These are phyloP conservation scores for Oligia fasciuncula DNA, from an alignment of 2,888 invertebrate genomes.

Conservation along the genomic window DNA sequence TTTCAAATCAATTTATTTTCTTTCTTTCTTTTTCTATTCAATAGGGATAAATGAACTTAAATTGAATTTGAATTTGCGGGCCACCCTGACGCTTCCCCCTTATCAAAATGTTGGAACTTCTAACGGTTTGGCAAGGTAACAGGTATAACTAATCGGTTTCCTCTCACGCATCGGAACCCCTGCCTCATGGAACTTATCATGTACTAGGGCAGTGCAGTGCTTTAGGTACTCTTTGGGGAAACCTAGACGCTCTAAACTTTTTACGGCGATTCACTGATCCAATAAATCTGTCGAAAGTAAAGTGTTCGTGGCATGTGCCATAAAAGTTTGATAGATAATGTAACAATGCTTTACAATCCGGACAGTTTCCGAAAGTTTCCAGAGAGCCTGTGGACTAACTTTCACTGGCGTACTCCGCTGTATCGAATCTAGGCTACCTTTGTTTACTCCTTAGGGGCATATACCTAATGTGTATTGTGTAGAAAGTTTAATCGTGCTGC, in stretches of 20 bases:
- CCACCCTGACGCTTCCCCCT: background rate
- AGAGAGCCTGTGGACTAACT: slow-evolving; percentile 23
- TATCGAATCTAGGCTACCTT: slow-evolving; percentile 20
- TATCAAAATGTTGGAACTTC: background rate
- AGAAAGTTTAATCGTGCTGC: background rate
- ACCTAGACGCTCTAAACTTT: slow-evolving; percentile 2
- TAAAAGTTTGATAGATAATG: slow-evolving; percentile 11
- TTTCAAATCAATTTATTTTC: too few relatives aligned
- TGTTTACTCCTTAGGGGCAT: slow-evolving; percentile 27
- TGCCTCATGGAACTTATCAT: background rate
- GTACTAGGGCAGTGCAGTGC: too few relatives aligned
- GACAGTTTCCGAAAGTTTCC: slow-evolving; percentile 8
- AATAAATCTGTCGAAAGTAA: slow-evolving; percentile 15
- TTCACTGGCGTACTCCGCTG: slow-evolving; percentile 17
- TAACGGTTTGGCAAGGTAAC: background rate
- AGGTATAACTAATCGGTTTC: background rate
- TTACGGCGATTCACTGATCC: background rate
- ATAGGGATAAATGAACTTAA: background rate
- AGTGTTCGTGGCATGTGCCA: background rate
- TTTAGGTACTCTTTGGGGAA: background rate
- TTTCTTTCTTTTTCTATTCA: background rate
- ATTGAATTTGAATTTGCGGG: background rate
- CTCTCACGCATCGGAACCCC: background rate
- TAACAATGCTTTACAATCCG: slow-evolving; percentile 12
- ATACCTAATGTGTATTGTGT: background rate